Conservation (phyloP, 2,797 vertebrate species). For the Sebastes kiyomatsui region DNA sequence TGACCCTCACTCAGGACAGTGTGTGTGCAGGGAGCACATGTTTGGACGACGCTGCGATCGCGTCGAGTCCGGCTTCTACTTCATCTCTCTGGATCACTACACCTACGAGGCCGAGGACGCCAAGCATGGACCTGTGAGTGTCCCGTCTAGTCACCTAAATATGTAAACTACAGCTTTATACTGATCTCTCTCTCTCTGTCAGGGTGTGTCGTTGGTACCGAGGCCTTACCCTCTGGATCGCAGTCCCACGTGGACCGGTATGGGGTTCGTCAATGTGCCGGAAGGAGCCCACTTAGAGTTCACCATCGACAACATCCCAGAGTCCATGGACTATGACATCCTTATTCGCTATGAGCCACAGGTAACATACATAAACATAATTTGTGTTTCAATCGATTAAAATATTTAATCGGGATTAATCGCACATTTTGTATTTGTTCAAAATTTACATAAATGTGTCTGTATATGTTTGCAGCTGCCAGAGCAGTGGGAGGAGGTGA, state of each 20-base stretch:
- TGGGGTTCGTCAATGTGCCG: constrained; percentile 92
- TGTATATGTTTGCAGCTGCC: constrained; percentile 84
- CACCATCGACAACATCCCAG: constrained; percentile 89
- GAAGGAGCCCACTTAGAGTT: constrained; percentile 92
- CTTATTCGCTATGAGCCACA: constrained; percentile 96
- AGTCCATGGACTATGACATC: constrained; percentile 95
- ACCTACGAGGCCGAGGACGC: constrained; percentile 95
- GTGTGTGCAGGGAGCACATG: constrained; percentile 90
- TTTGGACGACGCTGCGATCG: constrained; percentile 90
- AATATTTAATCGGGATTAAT: too few relatives aligned
- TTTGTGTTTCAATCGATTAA: too few relatives aligned
- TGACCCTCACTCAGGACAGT: constrained; percentile 89
- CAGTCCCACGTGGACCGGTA: constrained; percentile 93
- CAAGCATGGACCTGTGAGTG: constrained; percentile 89
- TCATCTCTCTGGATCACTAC: constrained; percentile 94
- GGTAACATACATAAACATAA: constrained; percentile 72
- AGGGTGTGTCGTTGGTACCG: constrained; percentile 88
- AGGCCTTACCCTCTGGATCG: constrained; percentile 88
- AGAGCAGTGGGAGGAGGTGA: constrained; percentile 92
- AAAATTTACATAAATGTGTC: not conserved
- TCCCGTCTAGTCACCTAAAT: rapidly evolving
- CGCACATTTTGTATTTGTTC: too few relatives aligned
- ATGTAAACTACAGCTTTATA: not conserved
- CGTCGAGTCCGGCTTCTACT: constrained; percentile 94
- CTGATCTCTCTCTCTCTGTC: not conserved